Evolutionary conservation across 2,797 vertebrate genomes (phyloP), one percentile per base, ranked within the genome.

Genomic region (Macropodus opercularis): DNA sequence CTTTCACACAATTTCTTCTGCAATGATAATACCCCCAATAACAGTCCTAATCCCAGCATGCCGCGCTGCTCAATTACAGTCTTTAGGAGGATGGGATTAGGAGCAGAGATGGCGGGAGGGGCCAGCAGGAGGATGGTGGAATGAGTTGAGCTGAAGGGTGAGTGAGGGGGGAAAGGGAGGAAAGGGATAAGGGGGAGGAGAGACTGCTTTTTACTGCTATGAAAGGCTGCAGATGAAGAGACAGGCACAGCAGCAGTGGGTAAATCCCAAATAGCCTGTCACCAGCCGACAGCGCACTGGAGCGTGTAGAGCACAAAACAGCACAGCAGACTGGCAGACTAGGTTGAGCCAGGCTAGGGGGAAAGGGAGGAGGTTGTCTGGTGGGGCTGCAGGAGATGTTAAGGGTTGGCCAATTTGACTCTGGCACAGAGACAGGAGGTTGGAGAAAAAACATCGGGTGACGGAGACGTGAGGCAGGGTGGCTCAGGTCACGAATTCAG

Each of bases 11-110:
- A 89, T 88, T 87, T 85, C 72, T 72, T 68, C 73, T 62, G 81
- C 84, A 61, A 87, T 73, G 80, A 88, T 85, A 88, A 85, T 85
- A 85, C 78, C 83, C 85, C 64, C 81, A 87, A 87, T 90, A 90
- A 90, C 85, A 89, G 86, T 69, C 72, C 79, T 92, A 93, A 92
- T 93, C 91, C 91, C 87, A 86, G 84, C 87, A 90, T 54, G 87
- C 81, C 56, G 75, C 53, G 42, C 83, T 87, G 84, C 86, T 92
- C 90, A 92, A 91, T 92, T 93, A 92, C 83, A 89, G 89, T 85
- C 88, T 90, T 90, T 87, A 85, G 91, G 81, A 89, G 89, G 87
- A 90, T 76, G 67, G 90, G 90, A 92, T 91, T 91, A 91, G 81
- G 79, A 79, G 83, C 60, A 69, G 80, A 76, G 85, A 84, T 85